Conservation (phyloP, 2,113 vertebrate genomes). For the Todiramphus chloris region DNA sequence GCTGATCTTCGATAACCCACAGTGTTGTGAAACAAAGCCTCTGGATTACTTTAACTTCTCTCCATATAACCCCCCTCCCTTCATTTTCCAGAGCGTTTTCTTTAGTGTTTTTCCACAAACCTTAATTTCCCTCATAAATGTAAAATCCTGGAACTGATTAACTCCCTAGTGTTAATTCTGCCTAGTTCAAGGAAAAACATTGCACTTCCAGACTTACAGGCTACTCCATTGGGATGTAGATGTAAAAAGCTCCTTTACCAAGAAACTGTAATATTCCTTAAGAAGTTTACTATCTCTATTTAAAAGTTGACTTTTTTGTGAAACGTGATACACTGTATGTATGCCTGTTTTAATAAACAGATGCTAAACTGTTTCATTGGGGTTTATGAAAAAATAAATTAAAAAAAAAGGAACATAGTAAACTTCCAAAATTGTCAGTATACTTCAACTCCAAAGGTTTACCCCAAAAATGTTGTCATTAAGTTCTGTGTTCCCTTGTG, state of each 20-base stretch:
- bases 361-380: not conserved
- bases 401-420: not conserved
- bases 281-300: not conserved
- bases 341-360: not conserved
- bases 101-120: conserved; percentile 23
- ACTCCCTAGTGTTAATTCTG: conserved; percentile 34
- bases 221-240: not conserved
- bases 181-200: conserved; percentile 8
- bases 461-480: not conserved
- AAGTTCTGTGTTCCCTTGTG: not conserved
- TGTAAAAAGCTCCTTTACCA: conserved; percentile 1
- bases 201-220: conserved; percentile 20
- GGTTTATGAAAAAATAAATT: not conserved
- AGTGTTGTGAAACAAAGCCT: not conserved
- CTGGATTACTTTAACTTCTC: not conserved
- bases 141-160: conserved; percentile 39
- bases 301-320: not conserved
- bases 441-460: not conserved
- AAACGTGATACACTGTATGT: not conserved
- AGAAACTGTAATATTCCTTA: not conserved
- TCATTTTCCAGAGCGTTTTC: not conserved
- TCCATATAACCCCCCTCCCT: not conserved
- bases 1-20: not conserved
- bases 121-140: conserved; percentile 10
- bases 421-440: not conserved